phyloP scores from a whole-genome alignment of 2,888 invertebrate species.

The Tanypteryx hageni region DNA sequence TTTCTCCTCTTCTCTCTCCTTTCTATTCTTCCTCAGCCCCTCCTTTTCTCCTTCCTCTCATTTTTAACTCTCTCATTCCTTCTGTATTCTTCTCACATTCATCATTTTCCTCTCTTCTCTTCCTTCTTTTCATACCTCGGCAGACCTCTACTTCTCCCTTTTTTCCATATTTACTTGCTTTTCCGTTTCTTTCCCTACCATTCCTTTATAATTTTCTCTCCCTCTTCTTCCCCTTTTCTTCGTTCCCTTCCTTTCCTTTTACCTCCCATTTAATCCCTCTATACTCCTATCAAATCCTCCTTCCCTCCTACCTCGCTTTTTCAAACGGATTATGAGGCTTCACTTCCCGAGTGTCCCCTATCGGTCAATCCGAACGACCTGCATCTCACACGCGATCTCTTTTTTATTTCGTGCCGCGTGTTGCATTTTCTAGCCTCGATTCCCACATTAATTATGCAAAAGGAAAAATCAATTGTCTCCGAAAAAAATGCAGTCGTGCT shows the following conservation, averaged over 20 bases:
- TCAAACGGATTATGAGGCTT: neutral
- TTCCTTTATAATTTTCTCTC: neutral
- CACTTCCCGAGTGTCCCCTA: neutral
- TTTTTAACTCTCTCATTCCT: too few relatives aligned
- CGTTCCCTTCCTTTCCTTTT: neutral
- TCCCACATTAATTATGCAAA: neutral
- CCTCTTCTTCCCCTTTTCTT: neutral
- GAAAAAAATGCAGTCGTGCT: neutral
- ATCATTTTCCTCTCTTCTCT: too few relatives aligned
- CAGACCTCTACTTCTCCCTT: too few relatives aligned
- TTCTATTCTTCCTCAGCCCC: too few relatives aligned
- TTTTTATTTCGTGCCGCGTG: slow-evolving; percentile 3
- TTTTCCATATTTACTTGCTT: too few relatives aligned
- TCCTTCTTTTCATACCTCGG: too few relatives aligned
- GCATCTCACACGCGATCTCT: neutral
- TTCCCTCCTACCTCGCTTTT: too few relatives aligned
- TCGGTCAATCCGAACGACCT: neutral
- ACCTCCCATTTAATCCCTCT: neutral
- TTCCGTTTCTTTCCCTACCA: too few relatives aligned
- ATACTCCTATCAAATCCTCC: neutral
- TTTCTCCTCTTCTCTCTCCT: too few relatives aligned
- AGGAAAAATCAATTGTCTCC: neutral
- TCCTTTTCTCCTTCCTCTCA: too few relatives aligned
- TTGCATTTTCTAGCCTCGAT: neutral
- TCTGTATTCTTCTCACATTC: too few relatives aligned